These are phyloP conservation scores for Arvicanthis niloticus DNA, from an alignment of 2,113 vertebrate species.

Conservation along the genomic window DNA sequence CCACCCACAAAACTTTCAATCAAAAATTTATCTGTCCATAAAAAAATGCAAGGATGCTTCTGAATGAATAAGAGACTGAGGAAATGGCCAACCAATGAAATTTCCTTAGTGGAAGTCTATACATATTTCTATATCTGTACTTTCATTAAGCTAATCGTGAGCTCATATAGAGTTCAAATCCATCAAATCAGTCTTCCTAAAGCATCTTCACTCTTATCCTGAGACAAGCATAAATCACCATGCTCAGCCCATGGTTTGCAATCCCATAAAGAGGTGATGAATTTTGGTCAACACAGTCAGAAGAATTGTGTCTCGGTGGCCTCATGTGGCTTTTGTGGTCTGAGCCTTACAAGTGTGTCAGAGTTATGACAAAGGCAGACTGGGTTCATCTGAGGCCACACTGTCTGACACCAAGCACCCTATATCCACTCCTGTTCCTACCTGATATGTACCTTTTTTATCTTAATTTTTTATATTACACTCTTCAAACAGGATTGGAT, in stretches of 20 bases:
- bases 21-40: too few species aligned
- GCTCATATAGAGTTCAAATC: neutral
- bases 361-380: neutral
- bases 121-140: neutral
- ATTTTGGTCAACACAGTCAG: neutral
- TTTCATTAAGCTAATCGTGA: neutral
- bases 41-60: too few species aligned
- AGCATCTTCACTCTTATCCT: neutral
- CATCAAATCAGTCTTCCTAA: neutral
- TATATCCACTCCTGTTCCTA: neutral
- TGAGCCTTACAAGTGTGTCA: neutral
- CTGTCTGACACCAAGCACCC: neutral
- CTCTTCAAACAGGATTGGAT: neutral
- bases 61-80: too few species aligned
- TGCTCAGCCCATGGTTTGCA: neutral
- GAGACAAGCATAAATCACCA: neutral
- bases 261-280: neutral
- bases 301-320: neutral
- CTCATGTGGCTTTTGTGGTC: neutral
- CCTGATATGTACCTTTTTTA: neutral
- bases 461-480: neutral
- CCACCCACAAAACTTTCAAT: too few species aligned
- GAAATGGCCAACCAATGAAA: too few species aligned
- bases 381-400: fast-evolving
- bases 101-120: too few species aligned